Conservation (phyloP, 2,797 vertebrate species). For the Discoglossus pictus region DNA sequence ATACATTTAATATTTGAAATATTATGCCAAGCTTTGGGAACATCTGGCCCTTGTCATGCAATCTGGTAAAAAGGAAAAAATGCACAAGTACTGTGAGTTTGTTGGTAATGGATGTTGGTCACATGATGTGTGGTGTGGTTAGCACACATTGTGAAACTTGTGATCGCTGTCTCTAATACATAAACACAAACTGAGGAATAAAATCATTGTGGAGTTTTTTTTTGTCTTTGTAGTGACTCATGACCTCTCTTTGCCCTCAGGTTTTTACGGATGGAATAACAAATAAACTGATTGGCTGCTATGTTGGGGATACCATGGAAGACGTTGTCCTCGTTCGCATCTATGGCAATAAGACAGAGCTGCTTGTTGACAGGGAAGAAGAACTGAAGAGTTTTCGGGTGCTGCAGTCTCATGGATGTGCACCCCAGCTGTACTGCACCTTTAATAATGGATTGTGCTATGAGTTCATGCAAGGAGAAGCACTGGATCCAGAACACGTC, state of each 20-base stretch:
- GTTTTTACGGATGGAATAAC: constrained; percentile 96
- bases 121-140: no score
- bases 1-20: no score
- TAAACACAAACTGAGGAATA: no score
- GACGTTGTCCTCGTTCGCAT: constrained; percentile 93
- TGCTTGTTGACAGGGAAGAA: constrained; percentile 91
- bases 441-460: constrained; percentile 97
- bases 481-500: constrained; percentile 89
- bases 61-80: no score
- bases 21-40: no score
- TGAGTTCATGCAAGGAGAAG: constrained; percentile 91
- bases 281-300: constrained; percentile 95
- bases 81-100: no score
- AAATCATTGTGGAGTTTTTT: no score
- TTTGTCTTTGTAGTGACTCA: no score
- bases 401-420: constrained; percentile 88
- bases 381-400: constrained; percentile 96
- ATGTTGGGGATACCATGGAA: constrained; percentile 77
- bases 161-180: no score
- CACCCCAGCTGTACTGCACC: constrained; percentile 91
- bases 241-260: constrained; percentile 71
- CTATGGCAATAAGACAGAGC: constrained; percentile 94
- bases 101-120: no score
- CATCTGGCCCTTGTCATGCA: no score
- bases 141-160: no score